These are phyloP conservation scores for Carterocephalus palaemon DNA, from an alignment of 2,888 invertebrate genomes.

Conservation along the genomic window DNA sequence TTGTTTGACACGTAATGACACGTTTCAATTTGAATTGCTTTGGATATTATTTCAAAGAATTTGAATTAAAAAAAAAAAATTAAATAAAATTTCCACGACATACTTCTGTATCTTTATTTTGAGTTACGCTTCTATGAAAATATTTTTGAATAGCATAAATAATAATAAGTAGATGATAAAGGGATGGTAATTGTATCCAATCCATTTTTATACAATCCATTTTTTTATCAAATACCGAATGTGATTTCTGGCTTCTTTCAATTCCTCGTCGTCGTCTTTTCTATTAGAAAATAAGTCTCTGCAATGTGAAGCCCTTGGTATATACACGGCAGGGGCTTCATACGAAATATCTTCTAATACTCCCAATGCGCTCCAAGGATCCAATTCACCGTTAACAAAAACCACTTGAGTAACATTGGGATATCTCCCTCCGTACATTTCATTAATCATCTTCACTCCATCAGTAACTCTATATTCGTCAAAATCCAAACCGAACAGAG, in stretches of 20 bases:
- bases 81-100: too few relatives aligned
- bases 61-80: too few relatives aligned
- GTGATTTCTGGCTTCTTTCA: slow-evolving; percentile 54
- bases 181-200: too few relatives aligned
- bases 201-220: background rate
- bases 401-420: slow-evolving; percentile 76
- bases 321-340: slow-evolving; percentile 56
- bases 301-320: slow-evolving; percentile 57
- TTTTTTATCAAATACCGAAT: slow-evolving; percentile 56
- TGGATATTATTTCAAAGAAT: too few relatives aligned
- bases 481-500: slow-evolving; percentile 61
- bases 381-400: slow-evolving; percentile 79
- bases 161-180: slow-evolving; percentile 28
- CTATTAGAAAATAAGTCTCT: slow-evolving; percentile 52
- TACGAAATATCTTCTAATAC: slow-evolving; percentile 64
- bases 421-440: slow-evolving; percentile 64
- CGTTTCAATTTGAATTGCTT: too few relatives aligned
- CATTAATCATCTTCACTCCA: slow-evolving; percentile 63
- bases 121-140: too few relatives aligned
- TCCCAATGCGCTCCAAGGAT: slow-evolving; percentile 79
- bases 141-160: too few relatives aligned
- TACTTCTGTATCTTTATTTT: too few relatives aligned
- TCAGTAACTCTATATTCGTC: slow-evolving; percentile 50
- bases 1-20: too few relatives aligned
- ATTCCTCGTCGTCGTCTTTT: slow-evolving; percentile 49